A percentile compares a stretch with the other conserved stretches of the same genome.
phyloP scores from a whole-genome alignment of 2,113 vertebrate species.

The Ophthalmolycus amberensis region DNA sequence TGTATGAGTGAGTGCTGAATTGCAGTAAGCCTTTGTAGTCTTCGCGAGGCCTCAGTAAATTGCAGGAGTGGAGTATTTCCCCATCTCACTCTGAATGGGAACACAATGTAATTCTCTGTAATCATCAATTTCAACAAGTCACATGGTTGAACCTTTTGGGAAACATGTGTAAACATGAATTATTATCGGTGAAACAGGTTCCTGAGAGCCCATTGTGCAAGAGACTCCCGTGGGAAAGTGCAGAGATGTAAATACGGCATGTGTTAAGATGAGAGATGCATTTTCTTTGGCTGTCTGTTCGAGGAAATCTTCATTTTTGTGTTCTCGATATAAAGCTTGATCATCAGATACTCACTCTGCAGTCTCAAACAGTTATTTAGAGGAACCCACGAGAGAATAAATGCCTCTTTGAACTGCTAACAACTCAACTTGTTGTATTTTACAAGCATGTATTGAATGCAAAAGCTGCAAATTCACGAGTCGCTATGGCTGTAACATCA shows the following conservation, averaged over 20 bases:
- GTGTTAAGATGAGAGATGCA: too few relatives aligned
- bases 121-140: slow-evolving; percentile 6
- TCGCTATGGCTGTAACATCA: background rate
- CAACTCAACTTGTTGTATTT: background rate
- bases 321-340: background rate
- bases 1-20: slow-evolving; percentile 3
- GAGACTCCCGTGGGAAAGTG: slow-evolving; percentile 15
- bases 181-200: background rate
- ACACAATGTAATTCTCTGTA: background rate
- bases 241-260: background rate
- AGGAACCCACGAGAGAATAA: background rate
- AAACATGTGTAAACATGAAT: slow-evolving; percentile 30
- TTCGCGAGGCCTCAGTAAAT: background rate
- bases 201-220: background rate
- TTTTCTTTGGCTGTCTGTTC: background rate
- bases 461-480: background rate
- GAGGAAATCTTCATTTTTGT: background rate
- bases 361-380: background rate
- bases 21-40: background rate
- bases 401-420: background rate
- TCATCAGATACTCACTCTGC: background rate
- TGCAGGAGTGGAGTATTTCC: background rate
- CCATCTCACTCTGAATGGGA: background rate
- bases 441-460: background rate
- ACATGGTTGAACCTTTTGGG: background rate